These are phyloP conservation scores for Chlorops oryzae DNA, from an alignment of 1,140 invertebrate species.

Conservation along the genomic window DNA sequence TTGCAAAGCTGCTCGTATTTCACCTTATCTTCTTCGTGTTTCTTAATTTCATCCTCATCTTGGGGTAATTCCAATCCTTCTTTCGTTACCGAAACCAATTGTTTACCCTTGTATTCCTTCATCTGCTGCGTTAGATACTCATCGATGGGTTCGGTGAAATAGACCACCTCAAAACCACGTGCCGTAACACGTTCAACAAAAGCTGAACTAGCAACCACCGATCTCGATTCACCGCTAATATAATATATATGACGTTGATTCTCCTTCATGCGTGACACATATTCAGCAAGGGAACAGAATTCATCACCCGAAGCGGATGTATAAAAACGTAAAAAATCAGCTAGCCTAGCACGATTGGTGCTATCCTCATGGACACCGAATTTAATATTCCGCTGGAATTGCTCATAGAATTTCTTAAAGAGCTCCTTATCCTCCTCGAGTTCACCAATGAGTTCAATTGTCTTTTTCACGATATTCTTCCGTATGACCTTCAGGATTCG, in stretches of 20 bases:
- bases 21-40: conserved; percentile 89
- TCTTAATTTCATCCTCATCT: conserved; percentile 95
- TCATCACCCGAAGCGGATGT: conserved; percentile 94
- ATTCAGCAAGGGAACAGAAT: conserved; percentile 86
- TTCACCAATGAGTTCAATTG: conserved; percentile 93
- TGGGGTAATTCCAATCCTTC: conserved; percentile 95
- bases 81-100: conserved; percentile 93
- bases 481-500: conserved; percentile 97
- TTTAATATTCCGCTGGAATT: conserved; percentile 97
- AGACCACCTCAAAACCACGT: conserved; percentile 94
- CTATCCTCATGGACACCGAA: conserved; percentile 97
- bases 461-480: conserved; percentile 98
- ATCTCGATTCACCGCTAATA: conserved; percentile 94
- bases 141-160: conserved; percentile 99
- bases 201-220: conserved; percentile 92
- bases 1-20: conserved; percentile 94
- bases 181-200: conserved; percentile 97
- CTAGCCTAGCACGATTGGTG: conserved; percentile 87
- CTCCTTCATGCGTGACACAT: conserved; percentile 96
- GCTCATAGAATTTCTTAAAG: conserved; percentile 98
- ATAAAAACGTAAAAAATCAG: conserved; percentile 87
- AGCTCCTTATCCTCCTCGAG: conserved; percentile 93
- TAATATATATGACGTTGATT: conserved; percentile 98
- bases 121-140: conserved; percentile 98
- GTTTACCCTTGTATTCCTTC: conserved; percentile 96